Evolutionary conservation across 2,888 invertebrate species (phyloP), one percentile per base, ranked within the genome.

Genomic region (Helleia helle): DNA sequence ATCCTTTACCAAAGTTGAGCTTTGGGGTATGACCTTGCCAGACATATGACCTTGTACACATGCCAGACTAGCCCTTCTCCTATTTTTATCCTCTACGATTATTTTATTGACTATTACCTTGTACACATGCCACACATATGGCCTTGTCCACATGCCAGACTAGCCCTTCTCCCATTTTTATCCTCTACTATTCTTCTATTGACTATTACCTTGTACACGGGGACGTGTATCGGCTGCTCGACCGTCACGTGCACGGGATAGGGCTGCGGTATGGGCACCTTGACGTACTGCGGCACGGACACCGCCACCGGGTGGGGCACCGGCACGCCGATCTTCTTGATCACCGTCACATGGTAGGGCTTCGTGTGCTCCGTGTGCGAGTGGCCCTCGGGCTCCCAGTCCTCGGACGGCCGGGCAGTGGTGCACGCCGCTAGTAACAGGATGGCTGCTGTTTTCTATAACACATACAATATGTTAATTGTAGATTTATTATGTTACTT

Each of bases 221-320:
- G 91, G 36, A 91, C 87, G 47, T 90, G 89, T 38, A 92, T 89
- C 51, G 91, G 91, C 56, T 91, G 91, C 42, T 92, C 90, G 29
- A 92, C 89, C 1, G 87, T 83, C 1, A 92, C 87, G 55, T 91
- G 91, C 1, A 92, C 91, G 0, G 92, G 88, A 73, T 91, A 91
- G 1, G 92, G 92, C 44, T 92, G 90, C 1, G 92, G 92, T 36
- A 92, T 91, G 42, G 91, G 89, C 15, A 92, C 86, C 65, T 90
- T 90, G 49, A 92, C 72, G 56, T 89, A 87, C 65, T 89, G 89
- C 22, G 90, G 92, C 11, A 91, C 90, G 4, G 90, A 89, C 0
- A 91, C 89, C 1, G 90, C 90, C 13, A 91, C 88, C 0, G 91
- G 90, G 56, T 92, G 91, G 0, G 91, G 92, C 36, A 91, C 87